Conservation (phyloP, 2,888 invertebrate species). For the Girardia tigrina region DNA sequence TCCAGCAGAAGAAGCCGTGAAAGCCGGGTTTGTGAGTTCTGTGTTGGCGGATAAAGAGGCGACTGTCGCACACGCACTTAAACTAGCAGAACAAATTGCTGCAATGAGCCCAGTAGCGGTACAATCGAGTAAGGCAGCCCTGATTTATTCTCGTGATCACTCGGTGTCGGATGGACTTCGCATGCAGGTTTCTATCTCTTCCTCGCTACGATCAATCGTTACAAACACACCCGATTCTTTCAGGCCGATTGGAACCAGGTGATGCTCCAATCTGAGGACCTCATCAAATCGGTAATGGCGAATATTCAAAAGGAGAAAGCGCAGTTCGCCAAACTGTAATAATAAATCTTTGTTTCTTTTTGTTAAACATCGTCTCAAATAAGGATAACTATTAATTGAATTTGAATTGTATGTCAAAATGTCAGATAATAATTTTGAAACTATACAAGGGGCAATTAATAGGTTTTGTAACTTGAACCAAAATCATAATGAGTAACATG, state of each 20-base stretch:
- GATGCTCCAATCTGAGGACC: conserved; percentile 79
- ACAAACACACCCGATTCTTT: too few species aligned
- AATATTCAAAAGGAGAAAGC: conserved; percentile 54
- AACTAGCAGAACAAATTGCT: conserved; percentile 67
- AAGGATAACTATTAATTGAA: too few species aligned
- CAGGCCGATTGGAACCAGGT: conserved; percentile 68
- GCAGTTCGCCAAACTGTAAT: conserved; percentile 61
- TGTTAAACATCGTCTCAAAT: too few species aligned
- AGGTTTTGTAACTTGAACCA: too few species aligned
- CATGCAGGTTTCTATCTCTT: conserved; percentile 67
- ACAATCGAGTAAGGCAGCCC: conserved; percentile 69
- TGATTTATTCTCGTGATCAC: conserved; percentile 75
- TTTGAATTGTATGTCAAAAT: too few species aligned
- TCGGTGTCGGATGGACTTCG: conserved; percentile 72
- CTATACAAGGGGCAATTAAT: too few species aligned
- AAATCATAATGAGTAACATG: too few species aligned
- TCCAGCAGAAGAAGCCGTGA: conserved; percentile 64
- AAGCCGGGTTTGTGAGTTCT: conserved; percentile 62
- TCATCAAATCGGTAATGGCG: conserved; percentile 64
- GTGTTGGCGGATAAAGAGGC: conserved; percentile 56
- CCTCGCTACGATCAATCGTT: too few species aligned
- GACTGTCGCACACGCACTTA: conserved; percentile 61
- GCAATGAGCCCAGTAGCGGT: conserved; percentile 81
- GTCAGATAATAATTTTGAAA: too few species aligned
- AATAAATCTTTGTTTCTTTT: background rate